phyloP scores from a whole-genome alignment of 2,888 invertebrate species.

The Pachliopta kotzebuea region DNA sequence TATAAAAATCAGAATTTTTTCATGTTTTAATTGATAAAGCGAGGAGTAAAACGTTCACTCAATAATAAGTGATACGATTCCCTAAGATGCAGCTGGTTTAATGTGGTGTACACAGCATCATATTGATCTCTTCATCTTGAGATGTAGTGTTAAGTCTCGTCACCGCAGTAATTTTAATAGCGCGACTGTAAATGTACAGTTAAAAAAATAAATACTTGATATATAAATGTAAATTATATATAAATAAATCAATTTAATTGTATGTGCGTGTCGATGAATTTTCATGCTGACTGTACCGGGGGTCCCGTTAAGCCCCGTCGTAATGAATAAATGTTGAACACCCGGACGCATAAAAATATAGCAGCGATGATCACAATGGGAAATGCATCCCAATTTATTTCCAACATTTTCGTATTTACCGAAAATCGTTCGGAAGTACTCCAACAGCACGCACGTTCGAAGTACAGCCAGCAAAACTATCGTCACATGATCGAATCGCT shows the following conservation, averaged over 20 bases:
- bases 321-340: neutral
- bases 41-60: no score
- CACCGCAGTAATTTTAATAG: no score
- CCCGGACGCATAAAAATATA: constrained; percentile 16
- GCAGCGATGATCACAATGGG: constrained; percentile 1
- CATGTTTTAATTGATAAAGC: no score
- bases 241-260: constrained; percentile 22
- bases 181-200: no score
- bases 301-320: constrained; percentile 2
- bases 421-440: neutral
- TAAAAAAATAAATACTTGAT: neutral
- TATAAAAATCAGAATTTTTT: no score
- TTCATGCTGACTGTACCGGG: constrained; percentile 20
- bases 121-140: no score
- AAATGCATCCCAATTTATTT: constrained; percentile 19
- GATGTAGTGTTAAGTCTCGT: no score
- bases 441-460: neutral
- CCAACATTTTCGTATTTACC: neutral
- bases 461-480: neutral
- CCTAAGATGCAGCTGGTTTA: no score
- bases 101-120: no score
- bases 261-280: constrained; percentile 10
- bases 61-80: no score
- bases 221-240: constrained; percentile 25
- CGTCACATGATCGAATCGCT: no score